These are phyloP conservation scores for Poecile atricapillus DNA, from an alignment of 2,113 vertebrate genomes.

Conservation along the genomic window DNA sequence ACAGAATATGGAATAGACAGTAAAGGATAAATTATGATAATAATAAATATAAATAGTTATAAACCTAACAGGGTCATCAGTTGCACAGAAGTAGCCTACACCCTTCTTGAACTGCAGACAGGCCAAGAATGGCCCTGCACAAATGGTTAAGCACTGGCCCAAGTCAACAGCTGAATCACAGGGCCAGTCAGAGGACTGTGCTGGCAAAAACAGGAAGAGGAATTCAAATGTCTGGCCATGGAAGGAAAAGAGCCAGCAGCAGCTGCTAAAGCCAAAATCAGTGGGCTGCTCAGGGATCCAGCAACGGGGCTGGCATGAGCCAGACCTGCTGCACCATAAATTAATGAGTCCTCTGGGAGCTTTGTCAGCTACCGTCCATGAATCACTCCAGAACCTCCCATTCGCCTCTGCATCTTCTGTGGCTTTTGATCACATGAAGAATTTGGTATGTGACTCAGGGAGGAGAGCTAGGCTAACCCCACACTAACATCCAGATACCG, in stretches of 20 bases:
- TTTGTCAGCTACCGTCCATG: constrained; percentile 6
- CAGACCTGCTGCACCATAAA: not conserved
- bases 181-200: not conserved
- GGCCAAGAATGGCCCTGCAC: not conserved
- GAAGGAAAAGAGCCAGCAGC: constrained; percentile 20
- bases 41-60: not conserved
- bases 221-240: constrained; percentile 18
- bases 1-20: not conserved
- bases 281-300: not conserved
- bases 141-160: not conserved
- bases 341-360: not conserved
- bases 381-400: not conserved
- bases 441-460: not conserved
- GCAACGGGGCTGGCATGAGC: constrained; percentile 7
- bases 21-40: not conserved
- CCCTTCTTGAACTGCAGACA: not conserved
- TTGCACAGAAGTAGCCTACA: not conserved
- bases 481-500: not conserved
- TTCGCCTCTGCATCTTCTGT: not conserved
- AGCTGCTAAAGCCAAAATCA: constrained; percentile 7
- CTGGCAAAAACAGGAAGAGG: not conserved
- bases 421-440: not conserved
- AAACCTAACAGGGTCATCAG: not conserved
- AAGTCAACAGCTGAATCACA: not conserved
- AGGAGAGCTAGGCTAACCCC: not conserved